Evolutionary conservation across 2,113 vertebrate genomes (phyloP).

Genomic region (Polypterus bichir): DNA sequence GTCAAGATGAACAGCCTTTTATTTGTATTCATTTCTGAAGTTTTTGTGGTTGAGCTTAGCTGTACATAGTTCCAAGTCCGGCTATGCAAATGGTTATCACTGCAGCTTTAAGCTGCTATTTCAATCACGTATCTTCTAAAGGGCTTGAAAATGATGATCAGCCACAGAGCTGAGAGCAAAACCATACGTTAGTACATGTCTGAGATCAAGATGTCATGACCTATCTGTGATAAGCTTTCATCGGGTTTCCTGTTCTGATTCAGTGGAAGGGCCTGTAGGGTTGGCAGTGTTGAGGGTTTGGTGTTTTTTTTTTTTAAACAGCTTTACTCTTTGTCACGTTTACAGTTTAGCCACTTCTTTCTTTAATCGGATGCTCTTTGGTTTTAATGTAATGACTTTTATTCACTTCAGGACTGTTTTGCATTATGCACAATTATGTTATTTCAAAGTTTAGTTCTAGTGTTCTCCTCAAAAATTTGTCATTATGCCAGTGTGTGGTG

Average conservation of each 20-base stretch:
- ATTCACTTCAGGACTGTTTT: too few species aligned
- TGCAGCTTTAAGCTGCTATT: slow-evolving; percentile 22
- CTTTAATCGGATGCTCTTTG: slow-evolving; percentile 22
- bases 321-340: slow-evolving; percentile 50
- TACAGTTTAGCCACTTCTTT: slow-evolving; percentile 27
- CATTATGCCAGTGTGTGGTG: not conserved
- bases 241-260: slow-evolving; percentile 66
- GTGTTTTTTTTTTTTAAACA: slow-evolving; percentile 34
- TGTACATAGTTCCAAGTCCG: slow-evolving; percentile 4
- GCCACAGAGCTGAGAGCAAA: slow-evolving; percentile 34
- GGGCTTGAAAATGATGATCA: slow-evolving; percentile 33
- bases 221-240: slow-evolving; percentile 43
- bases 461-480: not conserved
- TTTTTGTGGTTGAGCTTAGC: not conserved
- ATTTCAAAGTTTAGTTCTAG: too few species aligned
- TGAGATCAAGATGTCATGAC: slow-evolving; percentile 54
- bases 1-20: not conserved
- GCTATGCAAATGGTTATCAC: not conserved
- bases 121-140: slow-evolving; percentile 36
- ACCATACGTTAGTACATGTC: slow-evolving; percentile 28
- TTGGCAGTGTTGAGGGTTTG: too few species aligned
- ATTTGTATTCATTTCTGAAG: slow-evolving; percentile 5
- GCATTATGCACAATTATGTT: too few species aligned
- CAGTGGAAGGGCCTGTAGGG: slow-evolving; percentile 47
- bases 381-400: slow-evolving; percentile 10